phyloP scores from a whole-genome alignment of 2,113 vertebrate genomes.

The Apteryx owenii region DNA sequence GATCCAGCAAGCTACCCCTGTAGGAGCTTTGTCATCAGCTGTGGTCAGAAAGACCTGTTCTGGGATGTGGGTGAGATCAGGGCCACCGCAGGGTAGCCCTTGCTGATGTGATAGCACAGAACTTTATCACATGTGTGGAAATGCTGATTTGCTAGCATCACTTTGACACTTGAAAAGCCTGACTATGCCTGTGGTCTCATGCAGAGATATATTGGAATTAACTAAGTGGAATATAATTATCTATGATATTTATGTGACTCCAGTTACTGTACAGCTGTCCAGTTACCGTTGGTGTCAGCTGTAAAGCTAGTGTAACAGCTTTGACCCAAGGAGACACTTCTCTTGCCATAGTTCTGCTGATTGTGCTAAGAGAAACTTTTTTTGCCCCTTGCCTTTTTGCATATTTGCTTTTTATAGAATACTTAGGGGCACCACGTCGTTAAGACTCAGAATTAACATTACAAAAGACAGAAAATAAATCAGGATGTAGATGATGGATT shows the following conservation, averaged over 20 bases:
- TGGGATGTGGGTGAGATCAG: not conserved
- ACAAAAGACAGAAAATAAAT: not conserved
- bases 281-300: constrained; percentile 1
- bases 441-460: not conserved
- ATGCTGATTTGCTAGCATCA: not conserved
- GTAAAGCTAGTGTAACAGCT: not conserved
- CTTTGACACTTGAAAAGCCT: constrained; percentile 20
- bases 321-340: not conserved
- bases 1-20: not conserved
- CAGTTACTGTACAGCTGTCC: not conserved
- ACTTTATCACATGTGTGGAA: not conserved
- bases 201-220: constrained; percentile 2
- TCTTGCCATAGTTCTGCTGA: not conserved
- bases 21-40: not conserved
- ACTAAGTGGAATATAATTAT: not conserved
- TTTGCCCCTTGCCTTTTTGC: not conserved
- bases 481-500: not conserved
- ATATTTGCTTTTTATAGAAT: not conserved
- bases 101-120: not conserved
- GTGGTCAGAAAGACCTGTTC: not conserved
- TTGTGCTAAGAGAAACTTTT: not conserved
- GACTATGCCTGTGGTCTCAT: not conserved
- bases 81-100: not conserved
- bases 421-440: not conserved
- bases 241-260: constrained; percentile 3